Base-by-base conservation (phyloP, 2,797 vertebrate species). In the Cynodonichthys magdalenae region DNA sequence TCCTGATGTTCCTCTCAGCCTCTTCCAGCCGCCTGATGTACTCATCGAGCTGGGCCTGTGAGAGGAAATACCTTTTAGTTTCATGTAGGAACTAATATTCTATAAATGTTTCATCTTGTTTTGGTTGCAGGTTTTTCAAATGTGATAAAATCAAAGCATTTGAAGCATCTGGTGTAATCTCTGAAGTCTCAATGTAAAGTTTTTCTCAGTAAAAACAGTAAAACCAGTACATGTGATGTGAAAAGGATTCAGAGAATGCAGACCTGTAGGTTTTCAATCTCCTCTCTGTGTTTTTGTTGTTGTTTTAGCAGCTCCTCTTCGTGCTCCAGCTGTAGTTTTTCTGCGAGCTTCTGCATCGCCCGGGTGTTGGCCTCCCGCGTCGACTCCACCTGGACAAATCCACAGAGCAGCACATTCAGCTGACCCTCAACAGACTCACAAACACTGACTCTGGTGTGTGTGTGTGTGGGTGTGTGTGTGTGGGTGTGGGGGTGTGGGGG, bases 11-110 rank as follows among this genome's bases (percentile, higher is more conserved):
- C 67, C 76, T 93, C 83, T 96, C 96, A 47, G 96, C 95, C 59
- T 98, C 96, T 74, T 99, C 96, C 41, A 99, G 93, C 0, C 95
- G 94, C 58, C 90, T 92, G 75, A 98, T 90, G 63, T 98, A 97
- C 51, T 94, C 91, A 46, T 97, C 95, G 0, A 98, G 93, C 84
- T 97, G 95, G 39, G 92, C 92, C 98, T 99, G 80, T n/a, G 52
- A 54, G 53, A n/a, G 61, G 20, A 60, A 45, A 71, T 17, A 64
- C 15, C 31, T 29, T 24, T 20, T 39, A 49, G 19, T 63, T 17
- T 58, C 2, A 5, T 56, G 17, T 10, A 28, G 27, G 17, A 9
- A 15, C 48, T 36, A 3, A 3, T 36, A 2, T 36, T 36, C 34
- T 36, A 10, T 36, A 39, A 39, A 39, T 11, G 0, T 39, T 11